phyloP scores from a whole-genome alignment of 1,140 invertebrate species.

The Metopolophium dirhodum region DNA sequence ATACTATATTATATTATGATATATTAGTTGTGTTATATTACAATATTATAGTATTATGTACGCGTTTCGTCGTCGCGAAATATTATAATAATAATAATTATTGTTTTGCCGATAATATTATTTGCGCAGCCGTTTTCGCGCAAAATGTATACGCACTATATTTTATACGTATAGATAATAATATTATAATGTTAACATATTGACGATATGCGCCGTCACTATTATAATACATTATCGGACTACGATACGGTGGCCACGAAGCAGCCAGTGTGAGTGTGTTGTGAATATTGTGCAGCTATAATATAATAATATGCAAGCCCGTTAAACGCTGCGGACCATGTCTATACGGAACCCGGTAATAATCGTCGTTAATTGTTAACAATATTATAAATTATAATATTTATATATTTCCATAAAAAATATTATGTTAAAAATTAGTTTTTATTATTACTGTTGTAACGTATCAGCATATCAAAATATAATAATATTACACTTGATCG shows the following conservation, averaged over 20 bases:
- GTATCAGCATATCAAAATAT: too few species aligned
- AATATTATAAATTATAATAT: too few species aligned
- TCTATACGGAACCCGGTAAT: neutral
- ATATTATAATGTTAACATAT: slow-evolving; percentile 1
- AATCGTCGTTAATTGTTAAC: neutral
- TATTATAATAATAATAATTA: neutral
- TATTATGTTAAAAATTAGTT: too few species aligned
- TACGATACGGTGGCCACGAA: neutral
- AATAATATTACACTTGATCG: neutral
- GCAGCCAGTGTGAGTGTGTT: neutral
- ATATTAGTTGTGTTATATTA: neutral
- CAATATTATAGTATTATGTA: neutral
- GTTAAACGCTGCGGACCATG: neutral
- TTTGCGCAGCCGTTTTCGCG: neutral
- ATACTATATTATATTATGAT: neutral
- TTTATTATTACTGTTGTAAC: too few species aligned
- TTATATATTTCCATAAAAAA: too few species aligned
- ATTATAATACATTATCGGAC: neutral
- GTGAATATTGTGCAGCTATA: neutral
- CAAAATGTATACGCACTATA: neutral
- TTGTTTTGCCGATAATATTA: neutral
- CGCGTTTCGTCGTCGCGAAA: neutral
- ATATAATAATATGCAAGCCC: neutral
- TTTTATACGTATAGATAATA: neutral
- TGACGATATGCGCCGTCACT: slow-evolving; percentile 3